These are phyloP conservation scores for Brachypteracias leptosomus DNA, from an alignment of 2,113 vertebrate genomes.

Conservation along the genomic window DNA sequence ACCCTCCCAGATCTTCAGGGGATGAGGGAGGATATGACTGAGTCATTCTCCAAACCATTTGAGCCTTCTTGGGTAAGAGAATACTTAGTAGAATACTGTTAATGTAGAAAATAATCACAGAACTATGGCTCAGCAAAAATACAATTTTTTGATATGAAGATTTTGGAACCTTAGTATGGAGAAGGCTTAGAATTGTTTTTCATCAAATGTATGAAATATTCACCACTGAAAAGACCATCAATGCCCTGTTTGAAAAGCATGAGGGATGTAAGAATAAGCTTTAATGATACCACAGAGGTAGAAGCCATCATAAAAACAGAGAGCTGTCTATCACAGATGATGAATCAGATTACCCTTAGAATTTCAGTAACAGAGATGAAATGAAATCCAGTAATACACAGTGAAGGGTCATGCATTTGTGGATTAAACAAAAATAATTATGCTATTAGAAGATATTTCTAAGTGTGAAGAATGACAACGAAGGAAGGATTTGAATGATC, in stretches of 20 bases:
- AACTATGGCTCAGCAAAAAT: background rate
- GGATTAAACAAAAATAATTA: background rate
- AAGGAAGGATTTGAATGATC: background rate
- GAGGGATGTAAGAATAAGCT: background rate
- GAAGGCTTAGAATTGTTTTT: background rate
- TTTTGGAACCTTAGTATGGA: background rate
- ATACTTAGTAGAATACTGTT: background rate
- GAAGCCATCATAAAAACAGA: background rate
- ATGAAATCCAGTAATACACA: background rate
- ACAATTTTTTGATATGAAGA: background rate
- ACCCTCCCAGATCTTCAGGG: background rate
- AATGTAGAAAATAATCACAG: background rate
- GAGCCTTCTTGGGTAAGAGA: background rate
- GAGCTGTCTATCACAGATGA: background rate
- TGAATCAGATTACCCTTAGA: background rate
- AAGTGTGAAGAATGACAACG: background rate
- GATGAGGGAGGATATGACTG: rapidly evolving
- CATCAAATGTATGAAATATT: background rate
- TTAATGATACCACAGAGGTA: background rate
- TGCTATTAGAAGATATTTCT: background rate
- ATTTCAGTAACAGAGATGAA: background rate
- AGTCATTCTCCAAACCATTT: background rate
- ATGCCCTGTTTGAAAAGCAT: background rate
- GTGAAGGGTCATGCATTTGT: background rate
- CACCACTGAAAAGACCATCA: background rate